Conservation (phyloP, 2,888 invertebrate genomes). For the Tenthredo scrophulariae region DNA sequence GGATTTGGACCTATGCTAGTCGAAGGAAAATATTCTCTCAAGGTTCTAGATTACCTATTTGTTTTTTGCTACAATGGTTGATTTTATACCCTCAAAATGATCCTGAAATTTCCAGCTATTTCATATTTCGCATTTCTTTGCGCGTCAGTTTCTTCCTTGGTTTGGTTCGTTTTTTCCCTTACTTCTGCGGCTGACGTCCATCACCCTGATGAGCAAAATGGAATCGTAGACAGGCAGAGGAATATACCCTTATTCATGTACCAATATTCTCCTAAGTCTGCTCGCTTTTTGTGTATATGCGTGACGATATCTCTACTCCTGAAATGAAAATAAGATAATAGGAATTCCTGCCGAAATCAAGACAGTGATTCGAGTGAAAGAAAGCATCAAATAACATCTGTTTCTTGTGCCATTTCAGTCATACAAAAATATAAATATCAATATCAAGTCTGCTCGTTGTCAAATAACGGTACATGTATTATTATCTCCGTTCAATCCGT, state of each 20-base stretch:
- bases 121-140: background rate
- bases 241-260: slow-evolving; percentile 15
- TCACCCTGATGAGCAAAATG: slow-evolving; percentile 40
- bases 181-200: slow-evolving; percentile 28
- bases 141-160: background rate
- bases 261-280: background rate
- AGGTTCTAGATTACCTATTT: background rate
- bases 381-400: background rate
- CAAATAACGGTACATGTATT: background rate
- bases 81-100: background rate
- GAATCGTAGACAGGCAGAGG: slow-evolving; percentile 37
- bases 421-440: background rate
- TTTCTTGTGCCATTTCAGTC: background rate
- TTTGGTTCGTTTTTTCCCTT: background rate
- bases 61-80: background rate
- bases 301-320: background rate
- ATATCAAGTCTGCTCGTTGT: background rate
- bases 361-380: background rate
- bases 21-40: background rate
- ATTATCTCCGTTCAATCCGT: background rate
- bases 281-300: background rate
- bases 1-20: too few relatives aligned
- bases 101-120: background rate
- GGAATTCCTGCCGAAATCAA: slow-evolving; percentile 34
- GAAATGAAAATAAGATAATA: background rate